phyloP scores from a whole-genome alignment of 2,113 vertebrate species.

The Muntiacus reevesi region DNA sequence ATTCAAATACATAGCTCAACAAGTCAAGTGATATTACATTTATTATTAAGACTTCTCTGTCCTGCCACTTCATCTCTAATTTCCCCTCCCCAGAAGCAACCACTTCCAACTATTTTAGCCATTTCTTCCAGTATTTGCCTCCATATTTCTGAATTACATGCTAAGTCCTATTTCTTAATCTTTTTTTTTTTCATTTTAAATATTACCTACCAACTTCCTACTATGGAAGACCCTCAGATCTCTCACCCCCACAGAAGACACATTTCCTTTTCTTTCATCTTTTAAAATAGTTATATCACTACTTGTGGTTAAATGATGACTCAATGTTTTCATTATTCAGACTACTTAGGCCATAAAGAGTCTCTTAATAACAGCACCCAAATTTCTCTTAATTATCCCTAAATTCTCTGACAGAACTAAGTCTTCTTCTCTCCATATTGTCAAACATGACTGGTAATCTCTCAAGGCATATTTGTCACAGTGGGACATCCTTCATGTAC shows the following conservation, averaged over 20 bases:
- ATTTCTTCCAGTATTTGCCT: neutral
- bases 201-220: neutral
- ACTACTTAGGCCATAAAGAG: neutral
- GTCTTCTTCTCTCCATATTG: neutral
- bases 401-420: neutral
- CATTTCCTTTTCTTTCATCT: neutral
- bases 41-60: neutral
- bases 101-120: neutral
- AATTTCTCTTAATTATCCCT: neutral
- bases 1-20: neutral
- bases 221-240: neutral
- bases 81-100: neutral
- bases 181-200: neutral
- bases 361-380: neutral
- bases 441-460: neutral
- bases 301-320: neutral
- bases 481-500: neutral
- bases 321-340: neutral
- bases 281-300: neutral
- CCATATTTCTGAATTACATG: neutral
- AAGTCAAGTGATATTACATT: neutral
- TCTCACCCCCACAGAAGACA: neutral
- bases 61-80: neutral
- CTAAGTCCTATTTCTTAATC: neutral
- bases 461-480: too few species aligned